Evolutionary conservation across 2,888 invertebrate species (phyloP).

Genomic region (Cantharis rustica): DNA sequence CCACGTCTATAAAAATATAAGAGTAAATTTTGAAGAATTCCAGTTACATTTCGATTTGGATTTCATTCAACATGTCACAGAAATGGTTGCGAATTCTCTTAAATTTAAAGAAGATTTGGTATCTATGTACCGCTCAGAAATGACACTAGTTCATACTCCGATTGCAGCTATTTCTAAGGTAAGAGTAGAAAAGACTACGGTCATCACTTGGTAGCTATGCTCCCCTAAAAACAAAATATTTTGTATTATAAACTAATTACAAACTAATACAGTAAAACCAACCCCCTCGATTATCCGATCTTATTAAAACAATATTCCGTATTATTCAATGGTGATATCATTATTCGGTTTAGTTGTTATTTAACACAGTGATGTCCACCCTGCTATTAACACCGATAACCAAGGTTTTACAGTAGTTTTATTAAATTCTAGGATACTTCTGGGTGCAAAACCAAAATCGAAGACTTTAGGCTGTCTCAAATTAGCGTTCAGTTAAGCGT

Average conservation of each 20-base stretch:
- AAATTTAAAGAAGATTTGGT: conserved; percentile 65
- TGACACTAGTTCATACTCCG: conserved; percentile 64
- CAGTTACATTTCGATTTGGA: conserved; percentile 72
- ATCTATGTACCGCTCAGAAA: conserved; percentile 56
- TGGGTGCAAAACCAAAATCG: conserved; percentile 34
- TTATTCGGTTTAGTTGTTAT: too few species aligned
- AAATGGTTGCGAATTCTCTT: conserved; percentile 61
- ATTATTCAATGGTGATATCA: too few species aligned
- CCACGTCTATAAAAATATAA: conserved; percentile 66
- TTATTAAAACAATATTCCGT: too few species aligned
- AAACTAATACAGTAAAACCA: too few species aligned
- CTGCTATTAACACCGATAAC: too few species aligned
- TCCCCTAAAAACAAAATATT: too few species aligned
- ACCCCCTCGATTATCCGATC: too few species aligned
- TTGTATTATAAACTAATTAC: too few species aligned
- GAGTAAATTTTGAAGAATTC: conserved; percentile 69
- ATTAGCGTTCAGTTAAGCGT: conserved; percentile 50
- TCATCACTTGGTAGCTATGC: background rate
- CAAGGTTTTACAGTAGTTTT: background rate
- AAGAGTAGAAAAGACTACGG: conserved; percentile 3
- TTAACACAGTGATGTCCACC: too few species aligned
- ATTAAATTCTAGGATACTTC: conserved; percentile 11
- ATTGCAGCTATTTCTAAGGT: conserved; percentile 56
- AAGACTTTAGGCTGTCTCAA: conserved; percentile 44
- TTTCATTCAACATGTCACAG: conserved; percentile 66